Conservation (phyloP, 2,888 invertebrate genomes). For the Tetanocera ferruginea region DNA sequence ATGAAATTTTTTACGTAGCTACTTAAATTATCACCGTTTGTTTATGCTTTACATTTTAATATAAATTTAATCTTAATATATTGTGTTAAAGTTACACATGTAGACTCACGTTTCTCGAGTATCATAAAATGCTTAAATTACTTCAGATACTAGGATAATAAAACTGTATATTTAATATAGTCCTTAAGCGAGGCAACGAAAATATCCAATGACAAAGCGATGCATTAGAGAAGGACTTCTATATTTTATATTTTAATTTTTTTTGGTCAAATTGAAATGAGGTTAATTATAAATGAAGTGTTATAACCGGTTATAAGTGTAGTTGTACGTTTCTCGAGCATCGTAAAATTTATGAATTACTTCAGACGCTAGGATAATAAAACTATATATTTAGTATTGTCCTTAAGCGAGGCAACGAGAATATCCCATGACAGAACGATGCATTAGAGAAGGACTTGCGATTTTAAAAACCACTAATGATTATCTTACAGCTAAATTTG, state of each 20-base stretch:
- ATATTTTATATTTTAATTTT: neutral
- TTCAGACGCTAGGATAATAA: conserved; percentile 50
- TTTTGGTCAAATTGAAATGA: neutral
- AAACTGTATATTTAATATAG: conserved; percentile 54
- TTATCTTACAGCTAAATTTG: too few relatives aligned
- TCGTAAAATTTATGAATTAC: neutral
- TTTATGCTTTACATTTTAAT: too few relatives aligned
- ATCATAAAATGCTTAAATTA: conserved; percentile 44
- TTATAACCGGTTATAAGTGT: neutral
- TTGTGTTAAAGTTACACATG: neutral
- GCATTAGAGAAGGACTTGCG: neutral
- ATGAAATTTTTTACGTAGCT: too few relatives aligned
- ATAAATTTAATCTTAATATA: neutral
- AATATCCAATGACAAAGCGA: conserved; percentile 47
- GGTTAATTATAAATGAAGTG: neutral
- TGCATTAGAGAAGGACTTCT: conserved; percentile 44
- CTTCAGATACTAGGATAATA: conserved; percentile 63
- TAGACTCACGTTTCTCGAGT: conserved; percentile 64
- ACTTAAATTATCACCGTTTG: too few relatives aligned
- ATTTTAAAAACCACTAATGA: too few relatives aligned
- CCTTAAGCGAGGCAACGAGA: conserved; percentile 42
- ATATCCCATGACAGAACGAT: conserved; percentile 1
- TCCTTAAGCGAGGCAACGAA: conserved; percentile 62
- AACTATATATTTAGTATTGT: conserved; percentile 46
- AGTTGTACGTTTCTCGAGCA: too few relatives aligned